Conservation (phyloP, 2,113 vertebrate species). For the Peucedramus taeniatus region DNA sequence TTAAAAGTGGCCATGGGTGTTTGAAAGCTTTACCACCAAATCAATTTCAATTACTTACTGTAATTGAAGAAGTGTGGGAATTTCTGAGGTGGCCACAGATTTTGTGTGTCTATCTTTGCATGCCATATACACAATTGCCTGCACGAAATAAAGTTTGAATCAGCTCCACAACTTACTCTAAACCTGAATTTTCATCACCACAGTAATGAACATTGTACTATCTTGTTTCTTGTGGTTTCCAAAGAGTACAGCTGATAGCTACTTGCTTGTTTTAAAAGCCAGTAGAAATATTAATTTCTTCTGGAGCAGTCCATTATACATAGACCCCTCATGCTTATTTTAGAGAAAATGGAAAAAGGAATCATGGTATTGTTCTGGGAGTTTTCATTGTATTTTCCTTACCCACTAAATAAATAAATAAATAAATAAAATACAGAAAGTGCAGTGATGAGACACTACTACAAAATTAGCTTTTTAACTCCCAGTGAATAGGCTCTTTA, state of each 20-base stretch:
- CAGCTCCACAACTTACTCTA: not conserved
- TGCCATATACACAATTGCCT: too few species aligned
- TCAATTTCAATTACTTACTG: not conserved
- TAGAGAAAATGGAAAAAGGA: not conserved
- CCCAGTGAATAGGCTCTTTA: not conserved
- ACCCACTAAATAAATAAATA: not conserved
- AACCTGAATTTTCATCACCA: not conserved
- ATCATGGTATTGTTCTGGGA: not conserved
- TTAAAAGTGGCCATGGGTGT: not conserved
- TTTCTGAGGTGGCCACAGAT: not conserved
- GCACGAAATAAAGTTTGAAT: not conserved
- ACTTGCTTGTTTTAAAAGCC: not conserved
- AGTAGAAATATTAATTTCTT: not conserved
- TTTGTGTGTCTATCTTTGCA: not conserved
- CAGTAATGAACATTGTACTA: not conserved
- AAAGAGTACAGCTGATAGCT: not conserved
- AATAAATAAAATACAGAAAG: not conserved
- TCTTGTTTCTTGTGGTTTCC: not conserved
- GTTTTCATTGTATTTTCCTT: not conserved
- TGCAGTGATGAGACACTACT: not conserved
- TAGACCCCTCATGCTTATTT: not conserved
- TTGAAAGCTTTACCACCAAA: not conserved
- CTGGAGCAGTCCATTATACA: not conserved
- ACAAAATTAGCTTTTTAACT: slow-evolving; percentile 11
- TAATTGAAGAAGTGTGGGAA: not conserved